These are phyloP conservation scores for Acrocephalus kingi DNA, from an alignment of 2,113 vertebrate species.

Conservation along the genomic window DNA sequence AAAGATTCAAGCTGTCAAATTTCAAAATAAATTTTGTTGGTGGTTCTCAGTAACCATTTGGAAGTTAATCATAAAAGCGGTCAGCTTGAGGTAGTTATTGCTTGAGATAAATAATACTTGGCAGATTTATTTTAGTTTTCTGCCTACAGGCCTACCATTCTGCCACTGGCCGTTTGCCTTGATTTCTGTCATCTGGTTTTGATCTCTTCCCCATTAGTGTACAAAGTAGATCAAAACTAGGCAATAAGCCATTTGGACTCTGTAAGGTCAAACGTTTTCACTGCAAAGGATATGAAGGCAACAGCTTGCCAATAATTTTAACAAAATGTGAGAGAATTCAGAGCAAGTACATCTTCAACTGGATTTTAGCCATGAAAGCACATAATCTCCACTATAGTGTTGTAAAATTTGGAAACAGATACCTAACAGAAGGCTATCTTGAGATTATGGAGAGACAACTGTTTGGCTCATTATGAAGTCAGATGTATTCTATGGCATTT, in stretches of 20 bases:
- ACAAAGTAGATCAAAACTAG: conserved; percentile 61
- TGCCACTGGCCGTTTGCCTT: conserved; percentile 17
- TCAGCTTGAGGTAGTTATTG: conserved; percentile 16
- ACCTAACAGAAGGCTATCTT: conserved; percentile 73
- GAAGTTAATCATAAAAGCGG: background rate
- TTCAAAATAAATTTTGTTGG: background rate
- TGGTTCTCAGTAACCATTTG: conserved; percentile 4
- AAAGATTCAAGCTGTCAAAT: background rate
- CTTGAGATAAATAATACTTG: background rate
- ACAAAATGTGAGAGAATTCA: conserved; percentile 57
- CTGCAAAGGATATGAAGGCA: conserved; percentile 20
- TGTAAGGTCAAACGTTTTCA: conserved; percentile 32
- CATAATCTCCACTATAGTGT: conserved; percentile 18
- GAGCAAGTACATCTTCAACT: conserved; percentile 51
- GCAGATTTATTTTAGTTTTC: conserved; percentile 41
- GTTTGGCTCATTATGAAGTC: conserved; percentile 77
- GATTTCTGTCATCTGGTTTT: conserved; percentile 65
- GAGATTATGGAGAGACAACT: conserved; percentile 74
- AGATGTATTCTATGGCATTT: conserved; percentile 74
- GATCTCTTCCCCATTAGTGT: conserved; percentile 49
- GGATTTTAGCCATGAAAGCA: conserved; percentile 59
- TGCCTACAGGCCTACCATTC: conserved; percentile 3
- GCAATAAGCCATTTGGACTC: conserved; percentile 53
- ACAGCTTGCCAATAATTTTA: conserved; percentile 51
- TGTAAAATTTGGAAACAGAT: conserved; percentile 73